Evolutionary conservation across 2,888 invertebrate species (phyloP), one percentile per base, ranked within the genome.

Genomic region (Metopia argyrocephala): DNA sequence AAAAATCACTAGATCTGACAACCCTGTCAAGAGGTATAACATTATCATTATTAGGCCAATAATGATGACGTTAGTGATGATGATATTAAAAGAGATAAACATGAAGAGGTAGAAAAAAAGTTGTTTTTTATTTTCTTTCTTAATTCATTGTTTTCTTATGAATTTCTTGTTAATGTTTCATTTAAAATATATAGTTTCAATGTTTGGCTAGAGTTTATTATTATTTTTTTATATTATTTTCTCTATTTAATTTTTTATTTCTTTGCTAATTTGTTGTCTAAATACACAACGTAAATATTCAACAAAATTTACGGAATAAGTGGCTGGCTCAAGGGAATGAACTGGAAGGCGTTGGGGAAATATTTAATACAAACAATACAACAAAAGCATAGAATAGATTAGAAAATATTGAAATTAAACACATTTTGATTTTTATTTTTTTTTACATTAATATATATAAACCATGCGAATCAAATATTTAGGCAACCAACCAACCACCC

Each of bases 151-250:
- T n/a, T 70, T 61, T 9, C 23, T 15, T 28, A 28, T 78, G 45
- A 64, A 61, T 52, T 61, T n/a, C 23, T 15, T 46, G 52, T 78
- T 54, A 64, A 61, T 52, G n/a, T 71, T 76, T 66, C 66, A 56
- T 73, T 59, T 27, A 4, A 52, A 48, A 65, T n/a, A 27, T 66
- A 54, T 56, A 61, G 61, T 69, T 46, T 46, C 45, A 20, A 0
- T n/a, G n/a, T n/a, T n/a, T n/a, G n/a, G n/a, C n/a, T n/a, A n/a
- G n/a, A 12, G 38, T 38, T 38, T 38, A 38, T 38, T 38, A 12
- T 38, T 3, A 0, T 38, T 38, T 3, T 12, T 38, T 38, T 12
- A 12, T 31, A 9, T 31, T 3, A 12, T 12, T 38, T 38, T 31
- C 9, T 38, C 12, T 1, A 3, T 7, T 38, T 31, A 12, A 9